Evolutionary conservation across 2,113 vertebrate genomes (phyloP).

Genomic region (Henicopernis longicauda): DNA sequence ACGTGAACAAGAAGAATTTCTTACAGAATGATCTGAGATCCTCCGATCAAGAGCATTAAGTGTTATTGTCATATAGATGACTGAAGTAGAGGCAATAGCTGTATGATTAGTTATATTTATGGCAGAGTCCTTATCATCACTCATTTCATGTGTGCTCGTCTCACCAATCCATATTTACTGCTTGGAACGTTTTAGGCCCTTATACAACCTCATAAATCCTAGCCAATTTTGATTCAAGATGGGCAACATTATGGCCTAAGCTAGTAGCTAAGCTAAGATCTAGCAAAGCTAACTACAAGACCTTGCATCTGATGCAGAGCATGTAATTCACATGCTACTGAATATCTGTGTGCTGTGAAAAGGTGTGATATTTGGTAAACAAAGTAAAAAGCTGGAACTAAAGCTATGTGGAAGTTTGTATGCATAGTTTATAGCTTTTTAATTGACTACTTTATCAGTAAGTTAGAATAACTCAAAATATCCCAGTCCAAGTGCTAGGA

Average conservation of each 20-base stretch:
- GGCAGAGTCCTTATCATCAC: not conserved
- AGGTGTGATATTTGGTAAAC: not conserved
- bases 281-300: not conserved
- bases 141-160: not conserved
- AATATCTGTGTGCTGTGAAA: not conserved
- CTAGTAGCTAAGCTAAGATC: not conserved
- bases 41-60: not conserved
- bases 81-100: not conserved
- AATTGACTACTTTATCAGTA: not conserved
- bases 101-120: constrained; percentile 1
- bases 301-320: not conserved
- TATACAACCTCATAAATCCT: constrained; percentile 19
- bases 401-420: not conserved
- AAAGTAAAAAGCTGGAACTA: not conserved
- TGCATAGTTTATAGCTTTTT: not conserved
- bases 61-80: not conserved
- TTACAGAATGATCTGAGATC: not conserved
- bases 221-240: not conserved
- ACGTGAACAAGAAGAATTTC: not conserved
- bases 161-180: constrained; percentile 18
- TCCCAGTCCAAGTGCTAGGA: not conserved
- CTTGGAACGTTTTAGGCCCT: not conserved
- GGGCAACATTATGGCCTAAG: not conserved
- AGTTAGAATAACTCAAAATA: not conserved
- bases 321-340: not conserved